These are phyloP conservation scores for Anneissia japonica DNA, from an alignment of 35 echinoderm and acorn worm genomes.

Conservation along the genomic window DNA sequence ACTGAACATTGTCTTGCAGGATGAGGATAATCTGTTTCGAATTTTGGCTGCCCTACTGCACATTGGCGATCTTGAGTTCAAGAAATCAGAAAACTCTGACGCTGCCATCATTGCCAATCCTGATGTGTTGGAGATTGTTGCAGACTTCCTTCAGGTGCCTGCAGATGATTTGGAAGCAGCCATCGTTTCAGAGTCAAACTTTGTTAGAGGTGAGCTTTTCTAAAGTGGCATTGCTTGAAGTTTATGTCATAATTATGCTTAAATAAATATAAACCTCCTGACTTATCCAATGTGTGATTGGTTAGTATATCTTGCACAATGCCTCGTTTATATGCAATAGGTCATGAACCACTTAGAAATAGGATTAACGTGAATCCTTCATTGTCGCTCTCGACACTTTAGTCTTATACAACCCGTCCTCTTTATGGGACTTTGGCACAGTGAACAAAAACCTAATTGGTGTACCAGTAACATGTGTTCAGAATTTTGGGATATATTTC, in stretches of 20 bases:
- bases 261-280: too few species aligned
- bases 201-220: slow-evolving; percentile 91
- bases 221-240: too few species aligned
- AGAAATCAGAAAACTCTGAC: slow-evolving; percentile 27
- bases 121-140: slow-evolving; percentile 47
- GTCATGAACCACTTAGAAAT: too few species aligned
- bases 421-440: background rate
- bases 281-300: too few species aligned
- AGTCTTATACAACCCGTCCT: too few species aligned
- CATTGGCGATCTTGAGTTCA: slow-evolving; percentile 77
- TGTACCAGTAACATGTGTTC: background rate
- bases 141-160: slow-evolving; percentile 65
- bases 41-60: slow-evolving; percentile 65
- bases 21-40: slow-evolving; percentile 71
- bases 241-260: too few species aligned
- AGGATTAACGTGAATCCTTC: too few species aligned
- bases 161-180: slow-evolving; percentile 58
- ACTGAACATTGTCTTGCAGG: slow-evolving; percentile 51
- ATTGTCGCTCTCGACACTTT: too few species aligned
- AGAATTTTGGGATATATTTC: too few species aligned
- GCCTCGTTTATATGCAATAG: too few species aligned
- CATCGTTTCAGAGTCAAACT: slow-evolving; percentile 72
- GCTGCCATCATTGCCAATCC: slow-evolving; percentile 45
- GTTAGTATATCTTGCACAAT: too few species aligned
- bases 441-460: background rate